Base-by-base conservation (phyloP, 2,113 vertebrate species). In the Rhizomys pruinosus region DNA sequence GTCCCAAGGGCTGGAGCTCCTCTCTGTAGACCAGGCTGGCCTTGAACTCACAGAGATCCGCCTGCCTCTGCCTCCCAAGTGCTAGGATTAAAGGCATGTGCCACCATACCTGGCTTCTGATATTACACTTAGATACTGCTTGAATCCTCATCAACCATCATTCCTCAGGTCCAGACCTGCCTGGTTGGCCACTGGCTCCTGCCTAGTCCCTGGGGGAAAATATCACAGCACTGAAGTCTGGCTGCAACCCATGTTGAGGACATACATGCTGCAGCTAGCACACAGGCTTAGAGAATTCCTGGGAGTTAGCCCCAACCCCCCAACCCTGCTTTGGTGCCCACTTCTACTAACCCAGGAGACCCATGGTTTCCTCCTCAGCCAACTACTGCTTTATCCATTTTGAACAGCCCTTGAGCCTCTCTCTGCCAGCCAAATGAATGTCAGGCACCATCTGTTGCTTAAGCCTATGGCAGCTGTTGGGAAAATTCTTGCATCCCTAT, bases 361-460 rank as follows among this genome's bases (percentile, higher is more conserved):
- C 27, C 11, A 17, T 3, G 4, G 22, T 22, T 69, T 72, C 57
- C 55, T 91, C 72, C 34, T 16, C 55, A 79, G n/a, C 66, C 10
- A 15, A 16, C 59, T 92, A 57, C 87, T 15, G 8, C 71, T 77
- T 4, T 0, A 7, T 47, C n/a, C 77, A 9, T 64, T 87, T 25
- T 71, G 85, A 87, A 76, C 71, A 0, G 42, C 42, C 37, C 66
- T 59, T 3, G 17, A 52, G 73, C 29, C 64, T 55, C 44, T 66
- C 71, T 23, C 34, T 91, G 76, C 68, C 37, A 82, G 93, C 80
- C 96, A 85, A 94, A 34, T 12, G 68, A 76, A 55, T 90, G 93
- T 81, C 94, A 91, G 88, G n/a, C 72, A 85, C 96, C 97, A 95
- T 97, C 96, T 97, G 95, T 42, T 88, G 94, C 84, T 57, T 61